Evolutionary conservation across 2,797 vertebrate genomes (phyloP), one percentile per base, ranked within the genome.

Genomic region (Alfaro cultratus): DNA sequence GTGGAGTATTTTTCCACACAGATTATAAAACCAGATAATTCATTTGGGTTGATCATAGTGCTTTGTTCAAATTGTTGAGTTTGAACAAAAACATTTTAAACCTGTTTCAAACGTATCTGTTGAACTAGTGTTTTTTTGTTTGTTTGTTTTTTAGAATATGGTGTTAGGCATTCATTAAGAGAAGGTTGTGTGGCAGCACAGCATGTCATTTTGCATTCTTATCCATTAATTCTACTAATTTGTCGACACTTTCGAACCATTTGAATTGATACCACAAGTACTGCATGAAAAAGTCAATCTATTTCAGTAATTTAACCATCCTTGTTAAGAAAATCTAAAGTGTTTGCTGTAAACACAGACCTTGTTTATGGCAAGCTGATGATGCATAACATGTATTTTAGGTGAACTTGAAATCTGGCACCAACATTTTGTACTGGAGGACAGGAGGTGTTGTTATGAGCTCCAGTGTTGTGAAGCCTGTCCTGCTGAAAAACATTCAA

Each of bases 391-490:
- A 5, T 47, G 10, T 83, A 62, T 93, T 93, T 9, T 79, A 99
- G 99, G 97, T 99, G 70, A 96, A 95, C 87, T 89, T 99, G 85
- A 99, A 99, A 90, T 97, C 99, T 68, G 98, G 98, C 49, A 97
- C 97, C 76, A 99, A 99, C 87, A 97, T 99, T 89, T 92, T 99
- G 3, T 99, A 99, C 92, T 99, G 99, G 99, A 97, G 98, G 91
- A 99, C 99, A 8, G 98, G 97, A 10, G 97, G 97, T 21, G 96
- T 99, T 83, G 92, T 97, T 18, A 95, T 99, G 94, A 97, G 96
- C 0, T 94, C 95, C 26, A 99, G 98, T 94, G 96, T 95, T 16
- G 96, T 97, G 84, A 99, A 99, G 83, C 97, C 98, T 26, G 97
- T 98, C 76, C 87, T 99, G 64, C 93, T 99, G 86, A 99, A 97